These are phyloP conservation scores for Alcis repandata DNA, from an alignment of 2,888 invertebrate genomes.

Conservation along the genomic window DNA sequence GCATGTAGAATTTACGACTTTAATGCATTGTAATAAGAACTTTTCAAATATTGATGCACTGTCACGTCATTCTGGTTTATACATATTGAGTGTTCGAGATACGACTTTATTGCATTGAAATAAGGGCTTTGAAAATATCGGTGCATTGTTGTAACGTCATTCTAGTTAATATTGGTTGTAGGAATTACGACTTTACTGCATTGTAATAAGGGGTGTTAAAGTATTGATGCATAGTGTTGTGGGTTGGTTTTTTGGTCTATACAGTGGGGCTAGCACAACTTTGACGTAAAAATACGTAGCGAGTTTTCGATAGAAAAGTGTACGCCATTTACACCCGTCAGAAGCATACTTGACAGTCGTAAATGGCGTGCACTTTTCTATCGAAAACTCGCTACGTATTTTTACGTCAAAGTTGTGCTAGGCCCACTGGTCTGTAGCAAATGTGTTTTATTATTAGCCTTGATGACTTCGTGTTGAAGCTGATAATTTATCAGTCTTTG, in stretches of 20 bases:
- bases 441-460: conserved; percentile 13
- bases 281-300: too few species aligned
- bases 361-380: too few species aligned
- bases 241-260: conserved; percentile 1
- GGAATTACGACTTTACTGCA: background rate
- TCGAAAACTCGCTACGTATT: too few species aligned
- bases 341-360: too few species aligned
- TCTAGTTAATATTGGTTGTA: too few species aligned
- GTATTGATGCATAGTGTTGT: background rate
- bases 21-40: conserved; percentile 26
- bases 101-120: conserved; percentile 7
- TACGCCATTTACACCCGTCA: too few species aligned
- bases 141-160: background rate
- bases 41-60: too few species aligned
- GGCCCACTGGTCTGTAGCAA: conserved; percentile 13
- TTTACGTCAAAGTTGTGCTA: too few species aligned
- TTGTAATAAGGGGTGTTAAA: conserved; percentile 26
- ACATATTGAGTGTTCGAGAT: too few species aligned
- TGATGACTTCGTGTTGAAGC: background rate
- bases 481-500: conserved; percentile 5
- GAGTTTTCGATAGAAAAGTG: too few species aligned
- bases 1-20: conserved; percentile 8
- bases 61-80: too few species aligned
- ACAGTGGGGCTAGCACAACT: too few species aligned
- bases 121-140: conserved; percentile 17